Conservation (phyloP, 2,888 invertebrate species). For the Eupelmus urozonus region DNA sequence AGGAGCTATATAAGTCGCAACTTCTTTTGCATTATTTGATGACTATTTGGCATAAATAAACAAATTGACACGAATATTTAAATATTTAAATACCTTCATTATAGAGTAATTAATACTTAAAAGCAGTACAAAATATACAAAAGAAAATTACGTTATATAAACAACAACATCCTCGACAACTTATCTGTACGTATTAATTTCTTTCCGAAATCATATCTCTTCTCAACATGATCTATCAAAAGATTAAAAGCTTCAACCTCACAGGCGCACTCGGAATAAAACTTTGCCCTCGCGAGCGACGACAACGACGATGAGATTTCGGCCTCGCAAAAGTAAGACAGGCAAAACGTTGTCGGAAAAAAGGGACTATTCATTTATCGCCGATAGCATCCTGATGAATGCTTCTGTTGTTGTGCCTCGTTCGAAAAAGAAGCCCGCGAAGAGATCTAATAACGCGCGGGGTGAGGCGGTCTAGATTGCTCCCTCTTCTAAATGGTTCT, state of each 20-base stretch:
- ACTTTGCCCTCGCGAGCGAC: neutral
- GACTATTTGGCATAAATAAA: no score
- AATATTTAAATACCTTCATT: no score
- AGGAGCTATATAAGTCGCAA: no score
- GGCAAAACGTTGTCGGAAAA: conserved; percentile 6
- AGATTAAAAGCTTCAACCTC: neutral
- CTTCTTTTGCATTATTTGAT: no score
- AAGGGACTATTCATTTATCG: conserved; percentile 66
- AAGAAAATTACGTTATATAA: no score
- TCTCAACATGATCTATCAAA: neutral
- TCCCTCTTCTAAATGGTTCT: conserved; percentile 38
- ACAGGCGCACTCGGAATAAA: neutral
- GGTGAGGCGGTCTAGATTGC: conserved; percentile 15
- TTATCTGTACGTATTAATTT: no score
- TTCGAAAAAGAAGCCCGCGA: conserved; percentile 2
- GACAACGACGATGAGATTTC: conserved; percentile 2
- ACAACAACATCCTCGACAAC: no score
- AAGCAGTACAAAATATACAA: no score
- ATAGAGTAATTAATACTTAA: no score
- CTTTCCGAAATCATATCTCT: no score
- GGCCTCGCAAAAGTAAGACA: conserved; percentile 1
- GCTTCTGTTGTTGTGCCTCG: conserved; percentile 62
- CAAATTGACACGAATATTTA: no score
- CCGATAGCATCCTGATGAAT: conserved; percentile 70
- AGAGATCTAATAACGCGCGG: conserved; percentile 35